Base-by-base conservation (phyloP, 1,140 invertebrate species). In the Hesperophylax magnus region DNA sequence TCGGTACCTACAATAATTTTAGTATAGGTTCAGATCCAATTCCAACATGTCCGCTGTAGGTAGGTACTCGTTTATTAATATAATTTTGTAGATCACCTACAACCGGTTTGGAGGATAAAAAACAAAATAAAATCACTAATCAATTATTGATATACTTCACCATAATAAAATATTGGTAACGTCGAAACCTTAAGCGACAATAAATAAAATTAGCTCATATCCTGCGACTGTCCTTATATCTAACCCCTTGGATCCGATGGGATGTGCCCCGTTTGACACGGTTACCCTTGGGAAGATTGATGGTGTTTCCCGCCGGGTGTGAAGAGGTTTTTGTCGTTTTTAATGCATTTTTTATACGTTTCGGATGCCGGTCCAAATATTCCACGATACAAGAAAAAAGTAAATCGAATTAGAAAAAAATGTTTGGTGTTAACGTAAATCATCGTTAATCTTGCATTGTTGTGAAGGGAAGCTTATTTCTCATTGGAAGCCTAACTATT, bases 401-500 rank as follows among this genome's bases (percentile, higher is more conserved):
- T 71, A 52, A 71, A 71, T 71, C 67, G 67, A 71, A 52, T 71
- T 53, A 53, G 63, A 67, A 24, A 22, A 71, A 71, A 71, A 65
- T 34, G 27, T 27, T 1, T 65, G 24, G 61, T 31, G 61, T 65
- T 65, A 65, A 65, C 67, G 67, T 71, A 71, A 52, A 71, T 71
- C 67, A 71, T 71, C 67, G 67, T 71, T 71, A 71, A 71, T 71
- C 67, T 71, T 53, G 34, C 47, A 71, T 71, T 71, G 67, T 71
- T 71, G 34, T 47, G 31, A 27, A 24, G 27, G 56, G 27, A 65
- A 65, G 27, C 61, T 65, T 22, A 24, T 65, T 27, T 39, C 34
- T 39, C 34, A 8, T 39, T 39, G 34, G 34, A 39, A 39, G 34
- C 34, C 34, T 27, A 27, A 2, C 27, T 39, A 39, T 39, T 39